Evolutionary conservation across 2,888 invertebrate species (phyloP).

Genomic region (Teleogryllus oceanicus): DNA sequence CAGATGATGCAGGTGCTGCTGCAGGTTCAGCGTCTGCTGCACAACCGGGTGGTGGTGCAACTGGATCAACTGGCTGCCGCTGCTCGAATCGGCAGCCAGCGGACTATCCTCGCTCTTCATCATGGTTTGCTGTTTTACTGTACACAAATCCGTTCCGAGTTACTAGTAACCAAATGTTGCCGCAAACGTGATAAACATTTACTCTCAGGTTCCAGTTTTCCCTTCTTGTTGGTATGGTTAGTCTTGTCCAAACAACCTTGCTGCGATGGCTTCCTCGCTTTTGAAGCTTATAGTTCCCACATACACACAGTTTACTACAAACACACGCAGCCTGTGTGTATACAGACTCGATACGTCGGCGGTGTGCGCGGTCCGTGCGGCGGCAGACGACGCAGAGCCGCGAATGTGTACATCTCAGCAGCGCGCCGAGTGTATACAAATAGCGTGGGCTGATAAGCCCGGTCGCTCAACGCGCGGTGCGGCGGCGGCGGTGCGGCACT

Average conservation of each 20-base stretch:
- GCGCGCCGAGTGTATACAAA: constrained; percentile 26
- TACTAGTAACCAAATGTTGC: constrained; percentile 30
- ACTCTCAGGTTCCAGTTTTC: constrained; percentile 34
- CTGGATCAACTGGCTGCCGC: constrained; percentile 35
- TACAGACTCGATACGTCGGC: constrained; percentile 31
- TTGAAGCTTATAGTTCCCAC: constrained; percentile 34
- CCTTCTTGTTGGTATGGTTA: constrained; percentile 30
- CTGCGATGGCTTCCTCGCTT: constrained; percentile 21
- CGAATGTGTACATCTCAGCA: neutral
- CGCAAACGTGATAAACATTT: constrained; percentile 39
- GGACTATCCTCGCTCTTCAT: constrained; percentile 37
- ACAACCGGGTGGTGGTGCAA: constrained; percentile 36
- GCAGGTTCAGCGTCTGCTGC: constrained; percentile 41
- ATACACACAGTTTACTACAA: constrained; percentile 32
- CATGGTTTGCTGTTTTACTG: constrained; percentile 29
- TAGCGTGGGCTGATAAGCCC: neutral
- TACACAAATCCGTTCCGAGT: constrained; percentile 27
- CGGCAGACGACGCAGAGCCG: neutral
- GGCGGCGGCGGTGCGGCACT: too few species aligned
- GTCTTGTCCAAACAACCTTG: constrained; percentile 34
- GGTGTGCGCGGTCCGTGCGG: neutral
- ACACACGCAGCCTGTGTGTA: constrained; percentile 32
- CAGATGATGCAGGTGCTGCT: constrained; percentile 48
- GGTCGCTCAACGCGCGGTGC: neutral
- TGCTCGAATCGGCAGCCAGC: constrained; percentile 32